Base-by-base conservation (phyloP, 1,140 invertebrate genomes). In the Drosophila dunni region DNA sequence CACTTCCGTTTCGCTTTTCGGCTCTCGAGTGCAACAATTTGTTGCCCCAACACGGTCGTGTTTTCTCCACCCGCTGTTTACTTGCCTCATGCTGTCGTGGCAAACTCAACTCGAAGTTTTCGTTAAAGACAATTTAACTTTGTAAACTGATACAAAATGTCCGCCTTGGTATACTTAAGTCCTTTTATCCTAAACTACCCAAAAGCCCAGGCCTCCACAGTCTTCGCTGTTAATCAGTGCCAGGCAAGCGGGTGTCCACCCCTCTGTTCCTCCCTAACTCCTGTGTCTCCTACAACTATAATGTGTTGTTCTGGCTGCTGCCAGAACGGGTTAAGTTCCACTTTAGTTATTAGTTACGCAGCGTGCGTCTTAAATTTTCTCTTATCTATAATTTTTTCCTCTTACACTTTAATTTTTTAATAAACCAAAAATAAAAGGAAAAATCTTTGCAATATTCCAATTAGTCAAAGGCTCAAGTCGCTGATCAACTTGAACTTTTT, bases 91-190 rank as follows among this genome's bases (percentile, higher is more conserved):
- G 34, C 36, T 40, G 53, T 40, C 36, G 34, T 46, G 51, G 58
- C 40, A 67, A 84, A 66, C 78, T 65, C 54, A 48, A 56, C 74
- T 64, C 78, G 13, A 89, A 78, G 61, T 89, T 89, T 88, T 81
- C 85, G 84, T 89, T 89, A 73, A 81, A 89, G 84, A 89, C 84
- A 89, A 89, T 89, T 89, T 89, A 89, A 89, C 84, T 89, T 89
- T 89, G 84, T 81, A 89, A 89, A 89, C 84, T 89, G 84, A 84
- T 89, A 88, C 83, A 88, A 88, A 88, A 78, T 88, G 84, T 89
- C 80, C 83, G 84, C 77, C 82, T 65, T 70, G 82, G 82, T 79
- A 69, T 86, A 78, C 82, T 85, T 81, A 86, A 76, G 82, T 78
- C 75, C 50, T 78, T 78, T 75, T 70, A 78, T 62, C 65, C 76